A percentile compares a stretch with the other conserved stretches of the same genome.
Conservation (phyloP, 2,113 vertebrate genomes). For the Notiomystis cincta region DNA sequence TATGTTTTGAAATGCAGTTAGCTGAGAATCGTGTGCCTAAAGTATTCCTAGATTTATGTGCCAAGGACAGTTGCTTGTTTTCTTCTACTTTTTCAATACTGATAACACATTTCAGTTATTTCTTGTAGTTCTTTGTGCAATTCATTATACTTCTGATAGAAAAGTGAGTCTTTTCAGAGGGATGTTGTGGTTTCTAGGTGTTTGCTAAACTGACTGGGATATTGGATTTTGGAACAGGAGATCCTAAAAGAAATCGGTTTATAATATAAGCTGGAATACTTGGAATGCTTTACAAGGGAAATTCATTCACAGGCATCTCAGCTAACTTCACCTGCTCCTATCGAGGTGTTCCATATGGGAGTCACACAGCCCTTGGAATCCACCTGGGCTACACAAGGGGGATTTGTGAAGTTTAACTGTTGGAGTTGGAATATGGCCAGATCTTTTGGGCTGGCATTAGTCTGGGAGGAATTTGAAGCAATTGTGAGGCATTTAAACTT, state of each 20-base stretch:
- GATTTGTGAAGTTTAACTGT: neutral
- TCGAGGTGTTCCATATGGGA: neutral
- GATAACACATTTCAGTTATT: neutral
- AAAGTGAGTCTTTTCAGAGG: neutral
- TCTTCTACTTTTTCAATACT: neutral
- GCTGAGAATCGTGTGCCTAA: neutral
- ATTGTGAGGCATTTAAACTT: accelerated
- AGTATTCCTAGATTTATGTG: neutral
- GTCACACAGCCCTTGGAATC: neutral
- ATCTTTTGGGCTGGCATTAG: neutral
- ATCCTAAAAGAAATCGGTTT: neutral
- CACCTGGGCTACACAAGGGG: accelerated
- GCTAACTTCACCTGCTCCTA: accelerated
- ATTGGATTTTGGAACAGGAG: neutral
- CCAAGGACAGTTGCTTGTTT: neutral
- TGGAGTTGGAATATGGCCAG: neutral
- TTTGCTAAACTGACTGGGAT: neutral
- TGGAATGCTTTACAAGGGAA: neutral
- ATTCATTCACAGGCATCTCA: accelerated
- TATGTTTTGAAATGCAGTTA: neutral
- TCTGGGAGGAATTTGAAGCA: neutral
- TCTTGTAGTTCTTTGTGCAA: neutral
- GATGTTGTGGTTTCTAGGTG: neutral
- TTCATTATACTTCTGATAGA: neutral
- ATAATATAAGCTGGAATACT: neutral